phyloP scores from a whole-genome alignment of 2,888 invertebrate species.

The Caenorhabditis sp. region DNA sequence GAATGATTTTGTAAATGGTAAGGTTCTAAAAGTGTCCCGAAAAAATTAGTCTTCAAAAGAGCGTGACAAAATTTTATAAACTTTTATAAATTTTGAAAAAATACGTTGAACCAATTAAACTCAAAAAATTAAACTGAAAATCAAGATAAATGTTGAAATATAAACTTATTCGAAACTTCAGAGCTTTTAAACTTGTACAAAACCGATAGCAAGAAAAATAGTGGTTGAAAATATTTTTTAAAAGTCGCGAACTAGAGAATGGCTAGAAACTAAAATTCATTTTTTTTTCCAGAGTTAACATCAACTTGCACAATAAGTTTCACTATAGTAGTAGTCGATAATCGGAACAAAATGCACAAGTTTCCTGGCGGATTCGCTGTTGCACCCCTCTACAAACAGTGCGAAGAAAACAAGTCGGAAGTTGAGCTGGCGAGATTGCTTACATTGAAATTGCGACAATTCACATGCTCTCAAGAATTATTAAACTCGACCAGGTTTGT shows the following conservation, averaged over 20 bases:
- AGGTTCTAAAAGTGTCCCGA: not conserved
- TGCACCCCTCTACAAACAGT: not conserved
- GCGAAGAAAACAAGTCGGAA: not conserved
- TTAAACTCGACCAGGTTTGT: not conserved
- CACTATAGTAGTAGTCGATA: not conserved
- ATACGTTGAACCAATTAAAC: no score
- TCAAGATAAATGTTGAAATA: no score
- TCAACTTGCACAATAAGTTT: not conserved
- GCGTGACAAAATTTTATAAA: no score
- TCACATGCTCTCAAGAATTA: not conserved
- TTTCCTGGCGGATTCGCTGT: not conserved
- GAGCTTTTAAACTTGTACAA: no score
- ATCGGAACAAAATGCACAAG: not conserved
- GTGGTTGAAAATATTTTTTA: no score
- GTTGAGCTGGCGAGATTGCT: not conserved
- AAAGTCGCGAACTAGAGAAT: no score
- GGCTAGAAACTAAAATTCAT: no score
- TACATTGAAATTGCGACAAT: not conserved
- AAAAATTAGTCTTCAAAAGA: no score
- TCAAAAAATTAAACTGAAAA: no score
- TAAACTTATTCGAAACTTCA: no score
- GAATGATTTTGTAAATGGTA: not conserved
- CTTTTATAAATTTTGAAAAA: no score
- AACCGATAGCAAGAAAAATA: no score
- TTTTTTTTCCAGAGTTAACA: not conserved